These are phyloP conservation scores for Furcula furcula DNA, from an alignment of 2,888 invertebrate genomes.

Conservation along the genomic window DNA sequence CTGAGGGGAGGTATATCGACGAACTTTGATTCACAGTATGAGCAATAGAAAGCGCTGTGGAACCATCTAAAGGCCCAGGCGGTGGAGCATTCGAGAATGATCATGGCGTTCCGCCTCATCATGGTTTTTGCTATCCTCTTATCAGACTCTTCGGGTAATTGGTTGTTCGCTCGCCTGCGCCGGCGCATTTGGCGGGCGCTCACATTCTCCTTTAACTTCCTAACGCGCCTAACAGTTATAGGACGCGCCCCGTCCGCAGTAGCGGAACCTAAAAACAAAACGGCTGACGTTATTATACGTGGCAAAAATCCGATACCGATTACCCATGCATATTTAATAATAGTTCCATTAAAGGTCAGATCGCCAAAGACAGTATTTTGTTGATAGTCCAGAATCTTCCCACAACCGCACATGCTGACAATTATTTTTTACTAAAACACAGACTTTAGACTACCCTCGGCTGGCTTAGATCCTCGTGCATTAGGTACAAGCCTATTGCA, in stretches of 20 bases:
- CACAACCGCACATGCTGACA: no score
- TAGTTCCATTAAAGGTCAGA: no score
- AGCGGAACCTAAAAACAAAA: conserved; percentile 73
- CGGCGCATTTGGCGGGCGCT: conserved; percentile 70
- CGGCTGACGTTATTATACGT: conserved; percentile 3
- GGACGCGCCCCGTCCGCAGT: conserved; percentile 29
- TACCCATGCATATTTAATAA: background rate
- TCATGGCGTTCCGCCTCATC: conserved; percentile 69
- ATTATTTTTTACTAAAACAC: no score
- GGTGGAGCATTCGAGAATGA: conserved; percentile 62
- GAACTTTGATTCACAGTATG: conserved; percentile 64
- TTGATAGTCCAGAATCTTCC: no score
- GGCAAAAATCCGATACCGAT: background rate
- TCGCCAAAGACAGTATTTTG: no score
- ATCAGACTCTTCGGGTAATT: conserved; percentile 65
- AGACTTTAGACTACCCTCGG: no score
- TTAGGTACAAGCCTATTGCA: no score
- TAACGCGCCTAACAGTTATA: conserved; percentile 46
- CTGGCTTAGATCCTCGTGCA: no score
- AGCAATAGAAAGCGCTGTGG: conserved; percentile 64
- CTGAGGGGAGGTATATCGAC: conserved; percentile 52
- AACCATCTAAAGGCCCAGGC: conserved; percentile 75
- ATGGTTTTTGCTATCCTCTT: conserved; percentile 67
- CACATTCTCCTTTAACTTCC: conserved; percentile 68
- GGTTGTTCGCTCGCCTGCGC: conserved; percentile 68